A percentile compares a stretch with the other conserved stretches of the same genome.
Evolutionary conservation across 2,888 invertebrate genomes (phyloP).

Genomic region (Ceratothoa steindachneri): DNA sequence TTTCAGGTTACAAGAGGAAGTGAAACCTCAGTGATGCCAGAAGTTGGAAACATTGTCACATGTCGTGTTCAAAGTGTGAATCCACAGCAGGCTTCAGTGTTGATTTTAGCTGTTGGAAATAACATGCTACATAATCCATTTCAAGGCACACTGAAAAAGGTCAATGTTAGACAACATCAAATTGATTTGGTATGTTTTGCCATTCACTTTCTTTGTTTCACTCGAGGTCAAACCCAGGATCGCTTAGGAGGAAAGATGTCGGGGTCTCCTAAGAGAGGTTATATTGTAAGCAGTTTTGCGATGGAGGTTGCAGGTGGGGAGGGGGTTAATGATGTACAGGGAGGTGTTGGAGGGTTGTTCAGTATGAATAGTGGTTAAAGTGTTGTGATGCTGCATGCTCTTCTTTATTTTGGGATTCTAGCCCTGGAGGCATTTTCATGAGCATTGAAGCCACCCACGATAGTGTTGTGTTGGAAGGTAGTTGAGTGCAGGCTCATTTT

Average conservation of each 20-base stretch:
- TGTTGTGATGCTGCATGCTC: too few species aligned
- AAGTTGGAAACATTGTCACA: conserved; percentile 40
- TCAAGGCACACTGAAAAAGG: conserved; percentile 36
- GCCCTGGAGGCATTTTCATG: too few species aligned
- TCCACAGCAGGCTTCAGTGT: conserved; percentile 28
- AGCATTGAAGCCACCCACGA: too few species aligned
- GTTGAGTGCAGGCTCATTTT: too few species aligned
- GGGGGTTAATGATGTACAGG: too few species aligned
- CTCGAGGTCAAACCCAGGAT: neutral
- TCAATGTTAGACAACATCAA: conserved; percentile 41
- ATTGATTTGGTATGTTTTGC: conserved; percentile 35
- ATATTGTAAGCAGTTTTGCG: neutral
- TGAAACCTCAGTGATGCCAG: conserved; percentile 38
- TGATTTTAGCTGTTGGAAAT: conserved; percentile 38
- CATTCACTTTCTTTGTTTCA: too few species aligned
- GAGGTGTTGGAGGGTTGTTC: too few species aligned
- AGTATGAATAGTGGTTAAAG: too few species aligned
- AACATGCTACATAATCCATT: conserved; percentile 36
- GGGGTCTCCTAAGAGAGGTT: neutral
- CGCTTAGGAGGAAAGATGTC: neutral
- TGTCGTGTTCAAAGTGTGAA: conserved; percentile 37
- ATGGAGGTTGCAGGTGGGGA: neutral
- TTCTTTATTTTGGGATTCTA: too few species aligned
- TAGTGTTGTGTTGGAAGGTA: too few species aligned
- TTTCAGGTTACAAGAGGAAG: conserved; percentile 29